phyloP scores from a whole-genome alignment of 2,113 vertebrate species.

The Arenaria interpres region DNA sequence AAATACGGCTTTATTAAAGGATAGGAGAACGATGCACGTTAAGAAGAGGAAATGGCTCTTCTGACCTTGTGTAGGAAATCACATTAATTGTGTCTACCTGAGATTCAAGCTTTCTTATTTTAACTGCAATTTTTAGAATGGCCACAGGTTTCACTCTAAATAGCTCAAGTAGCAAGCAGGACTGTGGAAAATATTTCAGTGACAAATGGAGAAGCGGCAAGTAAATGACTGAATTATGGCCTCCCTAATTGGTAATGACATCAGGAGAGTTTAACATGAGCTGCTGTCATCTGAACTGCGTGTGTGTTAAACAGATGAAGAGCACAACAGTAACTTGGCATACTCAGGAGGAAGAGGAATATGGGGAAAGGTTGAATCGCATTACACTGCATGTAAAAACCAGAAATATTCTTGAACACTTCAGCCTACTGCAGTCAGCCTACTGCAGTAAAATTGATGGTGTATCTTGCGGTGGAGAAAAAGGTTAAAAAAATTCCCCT shows the following conservation, averaged over 20 bases:
- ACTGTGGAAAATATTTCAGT: background rate
- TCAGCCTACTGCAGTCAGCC: background rate
- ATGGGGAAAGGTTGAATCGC: background rate
- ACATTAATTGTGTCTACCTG: background rate
- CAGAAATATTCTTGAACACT: background rate
- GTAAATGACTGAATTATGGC: background rate
- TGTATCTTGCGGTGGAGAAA: background rate
- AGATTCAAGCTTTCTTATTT: background rate
- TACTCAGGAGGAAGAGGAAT: background rate
- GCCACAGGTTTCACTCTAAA: background rate
- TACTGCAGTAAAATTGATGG: background rate
- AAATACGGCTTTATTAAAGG: background rate
- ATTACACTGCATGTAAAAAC: background rate
- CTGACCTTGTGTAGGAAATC: background rate
- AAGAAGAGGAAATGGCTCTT: background rate
- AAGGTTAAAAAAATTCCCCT: background rate
- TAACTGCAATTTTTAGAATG: background rate
- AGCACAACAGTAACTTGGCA: background rate
- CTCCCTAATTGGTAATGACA: background rate
- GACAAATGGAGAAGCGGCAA: background rate
- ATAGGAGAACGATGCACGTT: accelerated
- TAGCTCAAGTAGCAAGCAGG: background rate
- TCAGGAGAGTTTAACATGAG: background rate
- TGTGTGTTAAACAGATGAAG: background rate
- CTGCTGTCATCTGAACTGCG: background rate